A percentile compares a stretch with the other conserved stretches of the same genome.
Conservation (phyloP, 2,888 invertebrate species). For the Caenorhabditis virilis region DNA sequence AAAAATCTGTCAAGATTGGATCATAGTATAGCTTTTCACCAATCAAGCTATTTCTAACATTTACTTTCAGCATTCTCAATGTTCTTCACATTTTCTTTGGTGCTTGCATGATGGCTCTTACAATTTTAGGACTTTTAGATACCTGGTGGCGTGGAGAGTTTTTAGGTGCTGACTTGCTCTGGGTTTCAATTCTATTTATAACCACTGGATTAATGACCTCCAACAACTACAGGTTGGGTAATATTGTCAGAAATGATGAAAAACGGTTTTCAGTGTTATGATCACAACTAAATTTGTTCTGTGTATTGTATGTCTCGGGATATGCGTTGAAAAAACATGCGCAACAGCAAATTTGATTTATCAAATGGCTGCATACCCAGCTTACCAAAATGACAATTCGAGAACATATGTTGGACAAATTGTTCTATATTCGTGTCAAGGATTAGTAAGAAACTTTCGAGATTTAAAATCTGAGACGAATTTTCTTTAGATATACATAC, state of each 20-base stretch:
- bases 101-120: constrained; percentile 57
- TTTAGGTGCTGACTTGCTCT: constrained; percentile 64
- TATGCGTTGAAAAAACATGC: constrained; percentile 63
- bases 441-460: constrained; percentile 32
- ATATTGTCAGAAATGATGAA: too few relatives aligned
- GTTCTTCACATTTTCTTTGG: constrained; percentile 64
- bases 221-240: constrained; percentile 53
- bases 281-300: constrained; percentile 59
- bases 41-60: constrained; percentile 50
- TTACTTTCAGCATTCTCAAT: constrained; percentile 25
- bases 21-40: constrained; percentile 10
- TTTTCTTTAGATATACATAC: constrained; percentile 33
- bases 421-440: constrained; percentile 60
- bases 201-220: constrained; percentile 59
- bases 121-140: constrained; percentile 60
- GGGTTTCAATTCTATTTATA: constrained; percentile 62
- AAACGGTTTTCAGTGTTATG: constrained; percentile 48
- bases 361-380: constrained; percentile 57
- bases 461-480: background rate
- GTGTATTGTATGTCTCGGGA: constrained; percentile 54
- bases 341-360: constrained; percentile 65
- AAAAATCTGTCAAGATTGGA: constrained; percentile 33
- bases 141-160: constrained; percentile 65
- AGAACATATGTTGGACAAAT: constrained; percentile 59
- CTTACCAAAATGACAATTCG: constrained; percentile 46